phyloP scores from a whole-genome alignment of 2,888 invertebrate species.

The Caenorhabditis becei region DNA sequence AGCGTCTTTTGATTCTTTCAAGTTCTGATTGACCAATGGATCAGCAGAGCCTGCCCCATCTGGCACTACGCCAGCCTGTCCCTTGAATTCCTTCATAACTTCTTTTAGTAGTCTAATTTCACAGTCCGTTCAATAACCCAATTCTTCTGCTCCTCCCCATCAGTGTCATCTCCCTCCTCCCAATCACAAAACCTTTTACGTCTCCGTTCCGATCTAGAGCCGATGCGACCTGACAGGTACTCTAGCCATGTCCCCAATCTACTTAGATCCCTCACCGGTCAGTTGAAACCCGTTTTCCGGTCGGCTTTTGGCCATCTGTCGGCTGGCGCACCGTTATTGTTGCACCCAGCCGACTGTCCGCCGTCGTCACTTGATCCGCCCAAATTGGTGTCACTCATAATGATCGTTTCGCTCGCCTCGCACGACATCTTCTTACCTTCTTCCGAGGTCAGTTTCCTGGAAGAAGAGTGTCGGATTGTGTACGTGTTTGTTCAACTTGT shows the following conservation, averaged over 20 bases:
- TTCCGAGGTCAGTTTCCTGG: slow-evolving; percentile 32
- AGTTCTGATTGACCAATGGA: too few relatives aligned
- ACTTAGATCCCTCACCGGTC: slow-evolving; percentile 18
- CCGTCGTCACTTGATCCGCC: slow-evolving; percentile 46
- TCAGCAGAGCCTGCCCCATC: too few relatives aligned
- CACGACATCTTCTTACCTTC: slow-evolving; percentile 33
- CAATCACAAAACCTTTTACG: not conserved
- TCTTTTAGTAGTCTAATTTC: too few relatives aligned
- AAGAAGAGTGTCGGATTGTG: slow-evolving; percentile 10
- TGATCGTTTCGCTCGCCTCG: slow-evolving; percentile 50
- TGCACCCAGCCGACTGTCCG: slow-evolving; percentile 55
- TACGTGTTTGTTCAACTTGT: slow-evolving; percentile 35
- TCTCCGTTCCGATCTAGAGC: not conserved
- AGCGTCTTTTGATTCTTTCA: too few relatives aligned
- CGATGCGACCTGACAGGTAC: slow-evolving; percentile 40
- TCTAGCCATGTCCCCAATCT: not conserved
- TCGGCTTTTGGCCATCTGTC: slow-evolving; percentile 55
- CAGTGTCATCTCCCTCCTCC: not conserved
- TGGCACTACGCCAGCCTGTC: too few relatives aligned
- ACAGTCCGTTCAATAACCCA: too few relatives aligned
- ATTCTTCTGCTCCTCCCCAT: too few relatives aligned
- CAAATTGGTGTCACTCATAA: slow-evolving; percentile 64
- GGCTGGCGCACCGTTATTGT: slow-evolving; percentile 53
- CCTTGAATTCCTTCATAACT: too few relatives aligned
- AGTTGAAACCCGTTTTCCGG: slow-evolving; percentile 50